A percentile compares a stretch with the other conserved stretches of the same genome.
These are phyloP conservation scores for Saxidomus purpurata DNA, from an alignment of 1,140 invertebrate genomes.

Conservation along the genomic window DNA sequence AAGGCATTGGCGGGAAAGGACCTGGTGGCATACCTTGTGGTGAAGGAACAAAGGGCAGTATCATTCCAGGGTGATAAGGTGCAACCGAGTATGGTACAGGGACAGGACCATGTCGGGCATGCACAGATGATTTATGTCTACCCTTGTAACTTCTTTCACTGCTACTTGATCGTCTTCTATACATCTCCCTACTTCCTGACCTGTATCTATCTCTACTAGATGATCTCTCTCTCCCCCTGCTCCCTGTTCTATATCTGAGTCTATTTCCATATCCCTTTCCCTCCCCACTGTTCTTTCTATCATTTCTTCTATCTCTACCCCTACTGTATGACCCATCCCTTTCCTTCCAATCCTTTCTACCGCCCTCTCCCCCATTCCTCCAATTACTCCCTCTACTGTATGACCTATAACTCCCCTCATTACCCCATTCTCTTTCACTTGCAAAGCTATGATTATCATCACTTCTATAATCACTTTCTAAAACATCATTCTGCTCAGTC, in stretches of 20 bases:
- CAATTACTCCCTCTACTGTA: neutral
- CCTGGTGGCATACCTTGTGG: neutral
- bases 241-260: neutral
- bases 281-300: neutral
- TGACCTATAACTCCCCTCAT: neutral
- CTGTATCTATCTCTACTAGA: neutral
- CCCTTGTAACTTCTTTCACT: neutral
- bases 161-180: neutral
- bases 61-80: neutral
- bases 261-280: neutral
- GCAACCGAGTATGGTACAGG: neutral
- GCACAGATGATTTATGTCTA: neutral
- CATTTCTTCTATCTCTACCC: neutral
- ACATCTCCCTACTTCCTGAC: neutral
- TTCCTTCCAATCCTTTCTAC: neutral
- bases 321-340: neutral
- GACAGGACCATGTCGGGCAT: neutral
- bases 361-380: neutral
- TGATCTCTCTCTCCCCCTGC: neutral
- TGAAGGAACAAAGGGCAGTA: neutral
- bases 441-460: neutral
- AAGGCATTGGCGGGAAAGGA: neutral
- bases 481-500: neutral
- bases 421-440: neutral
- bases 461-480: neutral